Base-by-base conservation (phyloP, 2,888 invertebrate species). In the Drosophila kambysellisi region DNA sequence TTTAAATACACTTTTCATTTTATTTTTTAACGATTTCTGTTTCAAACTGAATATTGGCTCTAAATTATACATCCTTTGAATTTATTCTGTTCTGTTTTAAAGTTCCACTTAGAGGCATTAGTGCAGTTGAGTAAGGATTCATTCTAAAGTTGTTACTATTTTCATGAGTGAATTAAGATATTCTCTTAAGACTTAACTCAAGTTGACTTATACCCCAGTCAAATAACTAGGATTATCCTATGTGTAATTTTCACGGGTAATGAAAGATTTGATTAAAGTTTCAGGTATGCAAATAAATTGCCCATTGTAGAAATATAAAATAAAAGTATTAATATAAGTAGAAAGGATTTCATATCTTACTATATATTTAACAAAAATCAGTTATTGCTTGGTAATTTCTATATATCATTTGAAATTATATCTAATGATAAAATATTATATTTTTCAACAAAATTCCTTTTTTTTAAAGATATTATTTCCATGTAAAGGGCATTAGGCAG, bases 1-100 rank as follows among this genome's bases (percentile, higher is more conserved):
- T 46, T 35, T 46, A 20, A 32, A 53, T 53, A 60, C 9, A 41
- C 29, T 39, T 53, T 65, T 35, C 37, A 59, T 51, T 61, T 46
- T 35, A 35, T 39, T 58, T 20, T 32, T 32, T 39, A 51, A 29
- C 33, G 52, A 58, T 70, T 52, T 30, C 37, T 29, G 37, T 25
- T 54, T 41, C 53, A 46, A 53, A 25, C 43, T 43, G 50, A 62
- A 76, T 46, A 33, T 63, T 46, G 56, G 29, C 32, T 62, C 20
- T 17, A 25, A 37, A 48, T 29, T 12, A 56, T 33, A 39, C 33
- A 35, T 32, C 8, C 33, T n/a, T 37, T 11, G 32, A 29, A n/a
- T 32, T 33, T 12, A 9, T 20, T 5, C 11, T 41, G 30, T 41
- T 57, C 7, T n/a, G 8, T 30, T 20, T 15, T 7, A 46, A 59